These are phyloP conservation scores for Lophius piscatorius DNA, from an alignment of 2,113 vertebrate species.

Conservation along the genomic window DNA sequence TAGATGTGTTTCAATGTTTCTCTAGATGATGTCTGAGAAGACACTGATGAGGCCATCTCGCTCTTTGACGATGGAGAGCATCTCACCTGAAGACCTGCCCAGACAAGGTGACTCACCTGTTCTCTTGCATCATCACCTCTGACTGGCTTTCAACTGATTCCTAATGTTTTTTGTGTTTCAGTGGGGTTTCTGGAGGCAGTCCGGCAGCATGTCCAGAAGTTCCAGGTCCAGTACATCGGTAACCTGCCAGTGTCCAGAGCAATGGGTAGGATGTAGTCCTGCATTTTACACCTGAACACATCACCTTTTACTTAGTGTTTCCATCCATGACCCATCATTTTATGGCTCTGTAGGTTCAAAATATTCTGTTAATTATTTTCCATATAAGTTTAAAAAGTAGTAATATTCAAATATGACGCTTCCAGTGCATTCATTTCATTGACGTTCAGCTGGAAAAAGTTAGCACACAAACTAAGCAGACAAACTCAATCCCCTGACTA, in stretches of 20 bases:
- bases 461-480: no score
- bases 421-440: no score
- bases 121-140: not conserved
- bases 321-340: no score
- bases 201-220: slow-evolving; percentile 87
- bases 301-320: not conserved
- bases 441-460: no score
- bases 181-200: slow-evolving; percentile 88
- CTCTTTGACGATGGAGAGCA: slow-evolving; percentile 80
- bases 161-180: slow-evolving; percentile 55
- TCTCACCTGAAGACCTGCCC: slow-evolving; percentile 85
- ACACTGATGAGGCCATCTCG: slow-evolving; percentile 69
- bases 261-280: slow-evolving; percentile 91
- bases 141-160: not conserved
- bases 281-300: not conserved
- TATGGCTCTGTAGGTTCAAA: no score
- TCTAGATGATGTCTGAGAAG: slow-evolving; percentile 82
- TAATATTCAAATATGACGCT: no score
- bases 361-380: no score
- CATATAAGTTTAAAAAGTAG: no score
- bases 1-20: not conserved
- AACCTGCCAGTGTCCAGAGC: slow-evolving; percentile 89
- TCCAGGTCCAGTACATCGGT: slow-evolving; percentile 89
- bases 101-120: slow-evolving; percentile 84
- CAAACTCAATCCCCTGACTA: no score